Percentiles rank a stretch among this genome's conserved stretches.
Conservation (phyloP, 2,797 vertebrate species). For the Gymnopithys bicolor region DNA sequence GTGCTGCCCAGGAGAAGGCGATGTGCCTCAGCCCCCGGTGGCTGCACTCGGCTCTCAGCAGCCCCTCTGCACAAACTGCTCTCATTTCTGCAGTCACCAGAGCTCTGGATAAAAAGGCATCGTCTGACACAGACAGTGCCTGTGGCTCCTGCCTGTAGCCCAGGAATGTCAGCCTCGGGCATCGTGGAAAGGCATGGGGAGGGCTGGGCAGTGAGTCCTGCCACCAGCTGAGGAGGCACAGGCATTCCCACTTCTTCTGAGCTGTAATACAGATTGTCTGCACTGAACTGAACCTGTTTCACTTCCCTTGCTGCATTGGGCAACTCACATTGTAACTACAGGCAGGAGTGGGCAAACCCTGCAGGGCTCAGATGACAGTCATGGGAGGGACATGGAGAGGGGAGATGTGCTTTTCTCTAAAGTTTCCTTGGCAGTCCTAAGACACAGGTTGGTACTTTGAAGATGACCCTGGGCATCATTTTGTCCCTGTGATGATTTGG, state of each 20-base stretch:
- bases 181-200: neutral
- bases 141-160: neutral
- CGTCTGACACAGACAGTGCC: too few relatives aligned
- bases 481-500: neutral
- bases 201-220: neutral
- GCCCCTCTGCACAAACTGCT: neutral
- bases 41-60: neutral
- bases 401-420: neutral
- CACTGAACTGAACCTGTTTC: neutral
- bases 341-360: neutral
- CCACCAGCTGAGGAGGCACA: neutral
- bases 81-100: neutral
- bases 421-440: too few relatives aligned
- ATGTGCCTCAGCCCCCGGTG: neutral
- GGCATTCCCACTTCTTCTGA: neutral
- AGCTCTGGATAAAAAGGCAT: neutral
- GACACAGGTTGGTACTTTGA: neutral
- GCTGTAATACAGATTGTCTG: neutral
- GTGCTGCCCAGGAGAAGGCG: neutral
- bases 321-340: neutral
- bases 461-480: neutral
- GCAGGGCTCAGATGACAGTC: neutral
- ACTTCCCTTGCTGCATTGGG: neutral
- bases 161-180: neutral
- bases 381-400: neutral